Conservation (phyloP, 2,888 invertebrate species). For the Timema podura region DNA sequence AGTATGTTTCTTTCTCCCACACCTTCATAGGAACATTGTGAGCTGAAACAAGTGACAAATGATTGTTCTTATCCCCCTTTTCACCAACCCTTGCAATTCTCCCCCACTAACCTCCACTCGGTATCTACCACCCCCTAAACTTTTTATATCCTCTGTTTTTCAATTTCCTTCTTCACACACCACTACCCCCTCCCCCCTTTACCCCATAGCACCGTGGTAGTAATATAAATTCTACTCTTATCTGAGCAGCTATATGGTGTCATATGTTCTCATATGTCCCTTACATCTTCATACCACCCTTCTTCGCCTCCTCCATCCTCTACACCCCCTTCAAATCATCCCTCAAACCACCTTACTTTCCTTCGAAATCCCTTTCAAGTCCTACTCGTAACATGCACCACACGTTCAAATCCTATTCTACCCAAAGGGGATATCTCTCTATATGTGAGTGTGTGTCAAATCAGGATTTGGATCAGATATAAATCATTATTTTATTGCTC, state of each 20-base stretch:
- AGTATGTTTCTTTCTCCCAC: too few species aligned
- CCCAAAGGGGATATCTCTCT: too few species aligned
- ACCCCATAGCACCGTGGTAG: background rate
- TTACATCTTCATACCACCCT: background rate
- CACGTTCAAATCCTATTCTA: too few species aligned
- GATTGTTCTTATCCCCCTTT: background rate
- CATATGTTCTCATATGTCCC: constrained; percentile 10
- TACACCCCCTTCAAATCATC: too few species aligned
- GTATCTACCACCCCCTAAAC: too few species aligned
- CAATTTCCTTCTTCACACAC: constrained; percentile 14
- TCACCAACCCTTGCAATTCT: background rate
- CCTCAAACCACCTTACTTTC: too few species aligned
- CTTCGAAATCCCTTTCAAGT: too few species aligned
- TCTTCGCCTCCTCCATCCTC: background rate
- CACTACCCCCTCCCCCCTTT: background rate
- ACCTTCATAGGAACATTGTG: background rate
- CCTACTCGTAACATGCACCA: too few species aligned
- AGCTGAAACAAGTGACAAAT: constrained; percentile 10
- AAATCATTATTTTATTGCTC: too few species aligned
- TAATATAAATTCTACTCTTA: constrained; percentile 13
- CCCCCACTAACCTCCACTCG: too few species aligned
- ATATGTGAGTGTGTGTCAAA: too few species aligned
- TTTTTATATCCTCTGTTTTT: constrained; percentile 2
- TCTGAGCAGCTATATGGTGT: constrained; percentile 4
- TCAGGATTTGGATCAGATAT: too few species aligned